phyloP scores from a whole-genome alignment of 2,888 invertebrate genomes.

The Steinernema hermaphroditum region DNA sequence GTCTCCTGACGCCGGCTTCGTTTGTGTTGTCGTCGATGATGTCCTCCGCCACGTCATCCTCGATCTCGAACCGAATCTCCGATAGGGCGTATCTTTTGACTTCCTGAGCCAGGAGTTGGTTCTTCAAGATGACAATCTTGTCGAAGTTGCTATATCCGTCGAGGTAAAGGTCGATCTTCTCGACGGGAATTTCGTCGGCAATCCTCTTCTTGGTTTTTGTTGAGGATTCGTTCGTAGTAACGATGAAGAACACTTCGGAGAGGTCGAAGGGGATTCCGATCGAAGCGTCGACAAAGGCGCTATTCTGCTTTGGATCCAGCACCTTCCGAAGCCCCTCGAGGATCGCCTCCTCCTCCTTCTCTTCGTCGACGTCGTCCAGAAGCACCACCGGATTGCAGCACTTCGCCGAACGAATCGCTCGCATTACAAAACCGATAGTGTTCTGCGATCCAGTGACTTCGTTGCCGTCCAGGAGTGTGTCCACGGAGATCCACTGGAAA shows the following conservation, averaged over 20 bases:
- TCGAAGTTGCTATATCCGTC: background rate
- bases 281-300: background rate
- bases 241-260: background rate
- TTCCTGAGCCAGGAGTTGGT: background rate
- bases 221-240: background rate
- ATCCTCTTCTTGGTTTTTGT: background rate
- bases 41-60: background rate
- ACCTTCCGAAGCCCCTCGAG: background rate
- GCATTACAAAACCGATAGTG: background rate
- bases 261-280: slow-evolving; percentile 1
- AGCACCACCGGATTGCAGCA: background rate
- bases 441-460: background rate
- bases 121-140: background rate
- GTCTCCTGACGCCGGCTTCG: background rate
- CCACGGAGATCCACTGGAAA: background rate
- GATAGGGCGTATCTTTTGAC: background rate
- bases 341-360: background rate
- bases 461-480: background rate
- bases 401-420: background rate
- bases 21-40: background rate
- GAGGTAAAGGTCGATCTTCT: background rate
- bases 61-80: background rate
- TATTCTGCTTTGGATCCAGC: background rate
- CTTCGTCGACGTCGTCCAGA: background rate
- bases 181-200: background rate